Evolutionary conservation across 2,113 vertebrate species (phyloP).

Genomic region (Larimichthys polyactis): DNA sequence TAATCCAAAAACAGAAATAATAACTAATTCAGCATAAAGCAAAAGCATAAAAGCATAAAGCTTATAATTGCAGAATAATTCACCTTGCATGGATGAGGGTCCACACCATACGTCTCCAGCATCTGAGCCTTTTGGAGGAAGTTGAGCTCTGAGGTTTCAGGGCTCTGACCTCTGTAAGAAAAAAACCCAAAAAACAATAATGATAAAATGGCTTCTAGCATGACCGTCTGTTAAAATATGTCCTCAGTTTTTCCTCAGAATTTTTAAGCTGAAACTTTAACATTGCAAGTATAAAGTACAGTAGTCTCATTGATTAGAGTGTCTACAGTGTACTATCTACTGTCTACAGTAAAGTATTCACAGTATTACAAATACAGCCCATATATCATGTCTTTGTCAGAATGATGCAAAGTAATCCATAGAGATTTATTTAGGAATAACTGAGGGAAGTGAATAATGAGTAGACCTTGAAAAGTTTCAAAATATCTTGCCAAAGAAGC

Average conservation of each 20-base stretch:
- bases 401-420: not conserved
- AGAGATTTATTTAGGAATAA: not conserved
- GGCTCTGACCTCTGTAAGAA: slow-evolving; percentile 89
- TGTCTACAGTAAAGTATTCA: not conserved
- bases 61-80: not conserved
- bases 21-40: not conserved
- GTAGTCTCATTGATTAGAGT: not conserved
- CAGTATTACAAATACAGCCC: slow-evolving; percentile 4
- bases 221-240: not conserved
- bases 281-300: not conserved
- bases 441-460: not conserved
- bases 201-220: not conserved
- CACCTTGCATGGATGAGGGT: slow-evolving; percentile 98
- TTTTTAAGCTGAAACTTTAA: not conserved
- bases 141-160: slow-evolving; percentile 94
- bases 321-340: too few species aligned
- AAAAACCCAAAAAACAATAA: slow-evolving; percentile 13
- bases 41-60: not conserved
- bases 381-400: not conserved
- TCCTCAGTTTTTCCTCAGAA: not conserved
- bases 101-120: slow-evolving; percentile 97
- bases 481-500: not conserved
- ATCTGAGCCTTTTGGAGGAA: slow-evolving; percentile 97
- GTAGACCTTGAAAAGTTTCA: not conserved
- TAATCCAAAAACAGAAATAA: not conserved